phyloP scores from a whole-genome alignment of 2,113 vertebrate genomes.

The Alaudala cheleensis region DNA sequence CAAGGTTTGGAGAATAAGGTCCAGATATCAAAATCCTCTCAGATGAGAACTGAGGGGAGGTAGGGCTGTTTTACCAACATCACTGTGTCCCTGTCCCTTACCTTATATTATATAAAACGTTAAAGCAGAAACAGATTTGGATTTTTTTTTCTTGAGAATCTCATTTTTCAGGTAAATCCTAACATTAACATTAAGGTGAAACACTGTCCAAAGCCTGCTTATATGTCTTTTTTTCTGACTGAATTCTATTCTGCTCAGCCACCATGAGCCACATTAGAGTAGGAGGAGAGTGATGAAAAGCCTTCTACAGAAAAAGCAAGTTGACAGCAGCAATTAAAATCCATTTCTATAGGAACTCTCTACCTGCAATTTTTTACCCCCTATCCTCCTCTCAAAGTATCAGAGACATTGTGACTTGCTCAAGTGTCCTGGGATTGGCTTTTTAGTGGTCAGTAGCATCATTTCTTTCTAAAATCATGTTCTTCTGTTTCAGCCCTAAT shows the following conservation, averaged over 20 bases:
- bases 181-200: background rate
- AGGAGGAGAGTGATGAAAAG: background rate
- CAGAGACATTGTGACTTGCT: background rate
- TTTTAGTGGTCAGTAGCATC: rapidly evolving
- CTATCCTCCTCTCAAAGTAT: background rate
- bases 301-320: background rate
- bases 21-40: background rate
- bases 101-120: background rate
- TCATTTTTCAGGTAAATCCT: background rate
- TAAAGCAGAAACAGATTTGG: background rate
- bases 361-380: background rate
- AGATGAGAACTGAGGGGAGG: background rate
- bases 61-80: background rate
- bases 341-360: background rate
- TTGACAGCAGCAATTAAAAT: background rate
- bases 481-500: background rate
- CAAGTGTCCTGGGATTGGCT: background rate
- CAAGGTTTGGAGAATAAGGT: background rate
- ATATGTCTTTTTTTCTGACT: background rate
- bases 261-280: background rate
- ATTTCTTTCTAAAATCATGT: background rate
- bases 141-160: background rate
- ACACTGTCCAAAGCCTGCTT: background rate
- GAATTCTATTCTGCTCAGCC: background rate
- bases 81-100: background rate